Conservation (phyloP, 2,888 invertebrate genomes). For the Ichneumoninae sp. region DNA sequence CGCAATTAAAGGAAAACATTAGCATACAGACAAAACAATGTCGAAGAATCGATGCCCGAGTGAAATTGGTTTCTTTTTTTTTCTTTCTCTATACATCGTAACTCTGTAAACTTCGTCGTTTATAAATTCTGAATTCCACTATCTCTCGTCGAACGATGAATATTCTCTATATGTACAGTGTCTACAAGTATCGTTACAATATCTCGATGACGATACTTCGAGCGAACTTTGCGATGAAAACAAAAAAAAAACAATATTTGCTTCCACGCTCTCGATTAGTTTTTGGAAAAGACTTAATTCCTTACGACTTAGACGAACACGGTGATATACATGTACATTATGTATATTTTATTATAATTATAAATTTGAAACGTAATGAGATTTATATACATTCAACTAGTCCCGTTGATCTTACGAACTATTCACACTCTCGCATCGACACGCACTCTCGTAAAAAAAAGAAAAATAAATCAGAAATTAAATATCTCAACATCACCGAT, state of each 20-base stretch:
- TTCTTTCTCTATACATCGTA: slow-evolving; percentile 25
- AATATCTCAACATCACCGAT: background rate
- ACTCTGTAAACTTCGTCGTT: slow-evolving; percentile 37
- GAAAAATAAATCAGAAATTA: background rate
- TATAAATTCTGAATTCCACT: slow-evolving; percentile 25
- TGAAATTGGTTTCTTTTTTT: slow-evolving; percentile 19
- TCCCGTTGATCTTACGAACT: slow-evolving; percentile 28
- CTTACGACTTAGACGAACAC: slow-evolving; percentile 51
- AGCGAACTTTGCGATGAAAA: slow-evolving; percentile 22
- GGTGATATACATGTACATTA: slow-evolving; percentile 55
- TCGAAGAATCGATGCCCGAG: slow-evolving; percentile 10
- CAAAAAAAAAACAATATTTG: slow-evolving; percentile 14
- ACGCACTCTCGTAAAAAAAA: slow-evolving; percentile 6
- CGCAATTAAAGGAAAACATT: slow-evolving; percentile 56
- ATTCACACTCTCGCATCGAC: slow-evolving; percentile 29
- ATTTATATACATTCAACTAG: slow-evolving; percentile 58
- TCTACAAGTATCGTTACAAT: slow-evolving; percentile 40
- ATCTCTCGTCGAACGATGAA: slow-evolving; percentile 18
- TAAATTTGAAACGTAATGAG: slow-evolving; percentile 54
- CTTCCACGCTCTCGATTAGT: slow-evolving; percentile 30
- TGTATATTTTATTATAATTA: slow-evolving; percentile 37
- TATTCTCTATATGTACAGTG: slow-evolving; percentile 47
- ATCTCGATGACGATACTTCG: slow-evolving; percentile 17
- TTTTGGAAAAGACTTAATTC: slow-evolving; percentile 40
- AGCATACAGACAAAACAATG: background rate